Conservation (phyloP, 1,140 invertebrate species). For the Eubasilissa regina region DNA sequence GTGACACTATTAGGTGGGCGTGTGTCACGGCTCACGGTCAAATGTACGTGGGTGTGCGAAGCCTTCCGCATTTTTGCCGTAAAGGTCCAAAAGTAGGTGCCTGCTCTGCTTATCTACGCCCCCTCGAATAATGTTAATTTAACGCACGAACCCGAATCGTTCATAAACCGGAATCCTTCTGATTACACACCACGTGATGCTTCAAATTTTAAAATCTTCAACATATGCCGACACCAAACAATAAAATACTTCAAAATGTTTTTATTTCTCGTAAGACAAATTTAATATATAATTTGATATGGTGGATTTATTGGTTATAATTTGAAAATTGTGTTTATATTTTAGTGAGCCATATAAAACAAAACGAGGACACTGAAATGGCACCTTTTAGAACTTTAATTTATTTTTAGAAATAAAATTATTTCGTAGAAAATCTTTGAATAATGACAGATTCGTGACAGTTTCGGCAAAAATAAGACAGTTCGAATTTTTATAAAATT, state of each 20-base stretch:
- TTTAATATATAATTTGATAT: constrained; percentile 2
- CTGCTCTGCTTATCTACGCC: not conserved
- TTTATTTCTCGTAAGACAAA: not conserved
- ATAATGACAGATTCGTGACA: constrained; percentile 49
- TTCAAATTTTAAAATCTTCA: not conserved
- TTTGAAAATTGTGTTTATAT: constrained; percentile 30
- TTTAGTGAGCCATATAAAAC: constrained; percentile 27
- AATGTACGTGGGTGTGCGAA: constrained; percentile 6
- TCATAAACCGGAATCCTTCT: not conserved
- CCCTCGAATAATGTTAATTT: not conserved
- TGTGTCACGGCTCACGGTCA: constrained; percentile 15
- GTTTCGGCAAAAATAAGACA: constrained; percentile 20
- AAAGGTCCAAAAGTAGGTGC: not conserved
- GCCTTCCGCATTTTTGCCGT: not conserved
- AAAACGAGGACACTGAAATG: constrained; percentile 30
- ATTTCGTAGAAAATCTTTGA: constrained; percentile 1
- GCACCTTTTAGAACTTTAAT: constrained; percentile 36
- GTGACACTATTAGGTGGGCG: constrained; percentile 16
- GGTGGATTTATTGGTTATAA: not conserved
- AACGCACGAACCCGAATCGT: not conserved
- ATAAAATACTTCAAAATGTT: constrained; percentile 8
- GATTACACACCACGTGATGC: not conserved
- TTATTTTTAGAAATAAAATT: constrained; percentile 25
- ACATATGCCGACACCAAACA: constrained; percentile 35
- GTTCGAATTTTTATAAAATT: not conserved